Percentiles rank a stretch among this genome's conserved stretches.
Conservation (phyloP, 2,797 vertebrate genomes). For the Xiphorhynchus erythropygius region DNA sequence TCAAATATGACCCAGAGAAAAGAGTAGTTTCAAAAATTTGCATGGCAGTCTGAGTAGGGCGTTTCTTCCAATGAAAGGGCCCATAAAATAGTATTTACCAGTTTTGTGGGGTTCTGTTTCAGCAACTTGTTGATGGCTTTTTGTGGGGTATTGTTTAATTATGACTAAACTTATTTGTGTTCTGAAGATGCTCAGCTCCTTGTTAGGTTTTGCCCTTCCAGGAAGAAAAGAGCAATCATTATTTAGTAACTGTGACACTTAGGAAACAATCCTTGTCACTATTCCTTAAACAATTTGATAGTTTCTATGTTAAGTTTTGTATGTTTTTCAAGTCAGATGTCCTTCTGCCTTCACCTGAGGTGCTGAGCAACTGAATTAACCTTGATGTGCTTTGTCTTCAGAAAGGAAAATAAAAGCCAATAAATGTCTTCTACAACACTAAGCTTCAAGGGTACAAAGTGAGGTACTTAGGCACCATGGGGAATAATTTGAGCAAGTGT, state of each 20-base stretch:
- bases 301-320: conserved; percentile 41
- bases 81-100: background rate
- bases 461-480: conserved; percentile 9
- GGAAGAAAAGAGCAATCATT: background rate
- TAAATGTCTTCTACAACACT: conserved; percentile 46
- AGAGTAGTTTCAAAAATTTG: background rate
- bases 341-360: conserved; percentile 53
- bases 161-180: background rate
- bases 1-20: background rate
- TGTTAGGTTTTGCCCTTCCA: background rate
- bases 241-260: background rate
- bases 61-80: background rate
- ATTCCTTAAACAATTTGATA: conserved; percentile 28
- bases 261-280: background rate
- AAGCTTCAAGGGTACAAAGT: conserved; percentile 36
- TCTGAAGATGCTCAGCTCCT: background rate
- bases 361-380: conserved; percentile 67
- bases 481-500: conserved; percentile 49
- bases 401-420: conserved; percentile 59
- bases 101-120: background rate
- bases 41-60: background rate
- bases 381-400: conserved; percentile 60
- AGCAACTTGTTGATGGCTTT: background rate
- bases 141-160: background rate
- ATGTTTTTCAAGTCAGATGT: conserved; percentile 46